Evolutionary conservation across 1,140 invertebrate genomes (phyloP), one percentile per base, ranked within the genome.

Genomic region (Lerema accius): DNA sequence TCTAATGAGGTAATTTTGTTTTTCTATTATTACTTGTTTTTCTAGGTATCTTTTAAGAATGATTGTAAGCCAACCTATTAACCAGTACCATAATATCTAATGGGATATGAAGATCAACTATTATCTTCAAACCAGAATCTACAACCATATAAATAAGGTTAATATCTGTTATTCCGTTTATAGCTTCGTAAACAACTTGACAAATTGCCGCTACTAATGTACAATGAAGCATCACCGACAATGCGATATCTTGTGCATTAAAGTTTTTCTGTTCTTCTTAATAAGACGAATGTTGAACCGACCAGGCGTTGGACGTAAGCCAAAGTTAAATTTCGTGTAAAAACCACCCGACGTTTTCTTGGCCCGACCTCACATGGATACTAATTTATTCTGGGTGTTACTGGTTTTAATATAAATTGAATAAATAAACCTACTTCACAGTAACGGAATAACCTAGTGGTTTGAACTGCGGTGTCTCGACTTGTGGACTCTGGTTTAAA

Each of bases 241-340:
- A 53, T 19, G 15, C 16, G 15, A 39, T 51, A 51, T 53, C 35
- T 40, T 26, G 6, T 6, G 11, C 32, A 40, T 53, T 40, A 53
- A 53, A 53, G 15, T 40, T 40, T 53, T 55, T 49, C 14, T n/a
- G 11, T 23, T 17, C 17, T 15, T 55, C 37, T 39, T 42, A 55
- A 42, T 39, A 42, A 42, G 37, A 42, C 39, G 5, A 42, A 55
- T 28, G 46, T 17, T 4, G 17, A 55, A 26, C 19, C 37, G 14
- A 49, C 46, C 26, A 48, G 6, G 11, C 13, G 13, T 13, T 55
- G 50, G 50, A 26, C 37, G 37, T 10, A 15, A 40, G 50, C 50
- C 50, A 55, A 55, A 23, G 50, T 55, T 55, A 55, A 53, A 39
- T 53, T 53, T 15, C n/a, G 32, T 51, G 49, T 51, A 39, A 51